phyloP scores from a whole-genome alignment of 2,113 vertebrate species.

The Electrona antarctica region DNA sequence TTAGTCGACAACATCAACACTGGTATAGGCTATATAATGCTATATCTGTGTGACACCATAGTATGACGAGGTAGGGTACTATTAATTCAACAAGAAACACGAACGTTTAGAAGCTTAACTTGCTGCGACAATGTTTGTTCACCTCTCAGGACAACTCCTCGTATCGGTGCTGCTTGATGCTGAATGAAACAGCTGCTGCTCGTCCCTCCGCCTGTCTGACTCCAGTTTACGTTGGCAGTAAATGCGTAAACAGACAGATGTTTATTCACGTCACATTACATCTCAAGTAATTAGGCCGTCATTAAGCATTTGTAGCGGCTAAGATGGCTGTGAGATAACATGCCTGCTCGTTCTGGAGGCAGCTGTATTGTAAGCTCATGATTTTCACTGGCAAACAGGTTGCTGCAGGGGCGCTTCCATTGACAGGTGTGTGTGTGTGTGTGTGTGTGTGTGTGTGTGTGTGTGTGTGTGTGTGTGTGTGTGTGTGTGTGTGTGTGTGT shows the following conservation, averaged over 20 bases:
- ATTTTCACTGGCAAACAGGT: slow-evolving; percentile 24
- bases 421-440: slow-evolving; percentile 45
- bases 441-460: slow-evolving; percentile 17
- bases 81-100: too few species aligned
- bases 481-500: slow-evolving; percentile 11
- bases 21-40: too few species aligned
- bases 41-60: too few species aligned
- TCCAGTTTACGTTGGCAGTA: slow-evolving; percentile 27
- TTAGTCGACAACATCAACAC: too few species aligned
- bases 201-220: slow-evolving; percentile 20
- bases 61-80: too few species aligned
- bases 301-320: slow-evolving; percentile 33
- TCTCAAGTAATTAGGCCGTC: slow-evolving; percentile 37
- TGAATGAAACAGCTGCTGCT: slow-evolving; percentile 38
- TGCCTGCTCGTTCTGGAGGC: slow-evolving; percentile 13
- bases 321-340: slow-evolving; percentile 15
- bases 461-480: slow-evolving; percentile 4
- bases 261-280: slow-evolving; percentile 37
- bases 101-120: slow-evolving; percentile 1
- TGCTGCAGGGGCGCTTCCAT: slow-evolving; percentile 10
- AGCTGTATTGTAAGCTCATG: slow-evolving; percentile 11
- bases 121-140: neutral
- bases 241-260: slow-evolving; percentile 32
- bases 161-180: slow-evolving; percentile 6
- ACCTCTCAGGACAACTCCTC: neutral